Evolutionary conservation across 2,888 invertebrate genomes (phyloP).

Genomic region (Tachina lurida): DNA sequence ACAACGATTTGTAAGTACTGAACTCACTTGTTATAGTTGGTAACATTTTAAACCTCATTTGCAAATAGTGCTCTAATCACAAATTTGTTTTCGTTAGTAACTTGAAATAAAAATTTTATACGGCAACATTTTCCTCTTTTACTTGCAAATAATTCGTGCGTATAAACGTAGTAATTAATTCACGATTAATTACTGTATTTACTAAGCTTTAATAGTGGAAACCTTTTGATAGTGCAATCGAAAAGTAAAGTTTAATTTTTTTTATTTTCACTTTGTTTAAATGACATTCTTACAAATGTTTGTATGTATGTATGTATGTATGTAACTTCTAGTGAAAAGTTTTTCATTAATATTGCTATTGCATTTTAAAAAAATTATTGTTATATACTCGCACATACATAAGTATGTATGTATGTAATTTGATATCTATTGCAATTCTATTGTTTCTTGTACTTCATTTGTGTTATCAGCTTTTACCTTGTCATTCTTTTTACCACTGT

Average conservation of each 20-base stretch:
- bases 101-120: too few species aligned
- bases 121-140: too few species aligned
- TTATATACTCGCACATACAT: too few species aligned
- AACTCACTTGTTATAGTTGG: too few species aligned
- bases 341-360: constrained; percentile 49
- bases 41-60: too few species aligned
- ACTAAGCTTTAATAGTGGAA: constrained; percentile 23
- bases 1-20: too few species aligned
- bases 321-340: constrained; percentile 5
- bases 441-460: constrained; percentile 66
- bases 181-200: neutral
- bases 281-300: neutral
- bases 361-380: constrained; percentile 40
- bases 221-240: constrained; percentile 57
- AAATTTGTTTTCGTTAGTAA: too few species aligned
- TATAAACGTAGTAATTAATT: neutral
- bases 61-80: too few species aligned
- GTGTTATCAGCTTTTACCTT: constrained; percentile 67
- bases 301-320: too few species aligned
- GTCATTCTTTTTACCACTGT: constrained; percentile 60
- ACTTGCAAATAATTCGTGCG: too few species aligned
- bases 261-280: neutral
- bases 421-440: constrained; percentile 61
- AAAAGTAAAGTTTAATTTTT: constrained; percentile 28
- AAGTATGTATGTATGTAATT: neutral